A percentile compares a stretch with the other conserved stretches of the same genome.
phyloP scores from a whole-genome alignment of 1,140 invertebrate genomes.

The Mizuhopecten yessoensis region DNA sequence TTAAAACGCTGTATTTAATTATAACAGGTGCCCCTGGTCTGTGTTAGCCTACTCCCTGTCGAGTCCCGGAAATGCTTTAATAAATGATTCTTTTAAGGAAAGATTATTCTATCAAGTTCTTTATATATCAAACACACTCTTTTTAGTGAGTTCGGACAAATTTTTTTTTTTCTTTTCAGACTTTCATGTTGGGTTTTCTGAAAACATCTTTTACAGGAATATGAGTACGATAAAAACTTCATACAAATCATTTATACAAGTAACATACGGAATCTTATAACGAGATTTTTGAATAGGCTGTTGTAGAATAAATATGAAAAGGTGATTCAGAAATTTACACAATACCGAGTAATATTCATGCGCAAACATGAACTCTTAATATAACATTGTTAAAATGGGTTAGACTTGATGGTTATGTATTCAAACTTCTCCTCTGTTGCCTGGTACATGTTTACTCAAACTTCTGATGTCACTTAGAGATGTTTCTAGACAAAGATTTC shows the following conservation, averaged over 20 bases:
- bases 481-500: not conserved
- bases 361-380: not conserved
- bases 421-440: not conserved
- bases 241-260: not conserved
- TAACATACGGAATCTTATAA: not conserved
- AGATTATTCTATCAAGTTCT: slow-evolving; percentile 39
- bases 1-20: slow-evolving; percentile 40
- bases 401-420: not conserved
- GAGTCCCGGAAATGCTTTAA: slow-evolving; percentile 24
- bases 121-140: slow-evolving; percentile 28
- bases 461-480: not conserved
- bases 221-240: slow-evolving; percentile 13
- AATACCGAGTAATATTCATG: not conserved
- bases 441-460: not conserved
- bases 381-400: not conserved
- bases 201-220: not conserved
- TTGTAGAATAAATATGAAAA: not conserved
- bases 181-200: slow-evolving; percentile 3
- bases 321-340: slow-evolving; percentile 4
- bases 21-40: slow-evolving; percentile 26
- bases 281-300: not conserved
- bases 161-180: not conserved
- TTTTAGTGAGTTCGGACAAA: not conserved
- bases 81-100: slow-evolving; percentile 39
- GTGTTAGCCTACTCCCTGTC: not conserved